Conservation (phyloP, 2,113 vertebrate genomes). For the Corvus hawaiiensis region DNA sequence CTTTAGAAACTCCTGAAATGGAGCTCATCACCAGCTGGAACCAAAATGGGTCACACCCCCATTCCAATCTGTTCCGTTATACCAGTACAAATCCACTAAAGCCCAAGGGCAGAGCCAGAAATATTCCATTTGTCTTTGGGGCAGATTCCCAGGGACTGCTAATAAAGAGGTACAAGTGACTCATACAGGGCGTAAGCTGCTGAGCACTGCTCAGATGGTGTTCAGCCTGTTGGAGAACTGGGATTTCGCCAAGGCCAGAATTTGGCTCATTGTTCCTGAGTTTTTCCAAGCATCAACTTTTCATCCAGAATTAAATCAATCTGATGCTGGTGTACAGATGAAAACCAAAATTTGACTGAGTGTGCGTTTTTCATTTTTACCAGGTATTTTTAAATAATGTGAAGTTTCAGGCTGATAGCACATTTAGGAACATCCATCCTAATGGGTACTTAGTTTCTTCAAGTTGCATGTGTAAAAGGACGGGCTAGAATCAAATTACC, state of each 20-base stretch:
- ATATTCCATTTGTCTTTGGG: neutral
- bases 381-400: neutral
- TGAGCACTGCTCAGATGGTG: neutral
- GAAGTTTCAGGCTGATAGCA: neutral
- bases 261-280: neutral
- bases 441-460: neutral
- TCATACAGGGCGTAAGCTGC: neutral
- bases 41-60: conserved; percentile 3
- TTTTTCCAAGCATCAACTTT: conserved; percentile 12
- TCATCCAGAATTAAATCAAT: conserved; percentile 30
- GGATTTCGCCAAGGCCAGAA: neutral
- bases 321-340: neutral
- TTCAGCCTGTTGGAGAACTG: neutral
- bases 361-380: conserved; percentile 7
- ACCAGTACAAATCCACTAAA: neutral
- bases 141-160: neutral
- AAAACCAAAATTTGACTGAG: neutral
- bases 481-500: conserved; percentile 19
- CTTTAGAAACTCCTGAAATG: neutral
- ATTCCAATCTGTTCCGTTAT: neutral
- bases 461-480: neutral
- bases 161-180: conserved; percentile 24
- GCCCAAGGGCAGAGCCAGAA: neutral
- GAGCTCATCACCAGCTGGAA: neutral
- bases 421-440: neutral